Evolutionary conservation across 1,140 invertebrate genomes (phyloP).

Genomic region (Lucilia cuprina): DNA sequence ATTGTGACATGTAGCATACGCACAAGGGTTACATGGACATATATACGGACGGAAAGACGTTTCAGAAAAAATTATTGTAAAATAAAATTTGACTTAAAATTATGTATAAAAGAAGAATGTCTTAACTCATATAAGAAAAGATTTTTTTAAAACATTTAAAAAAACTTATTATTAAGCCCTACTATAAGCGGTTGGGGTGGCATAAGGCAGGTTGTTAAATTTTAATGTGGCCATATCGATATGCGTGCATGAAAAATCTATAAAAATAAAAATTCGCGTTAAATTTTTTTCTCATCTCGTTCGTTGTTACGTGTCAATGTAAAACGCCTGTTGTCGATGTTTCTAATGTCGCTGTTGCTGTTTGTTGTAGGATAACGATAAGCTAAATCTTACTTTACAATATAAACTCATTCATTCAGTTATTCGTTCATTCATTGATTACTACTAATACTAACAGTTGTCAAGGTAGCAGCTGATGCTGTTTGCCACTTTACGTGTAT

Average conservation of each 20-base stretch:
- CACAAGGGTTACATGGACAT: too few relatives aligned
- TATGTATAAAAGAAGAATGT: too few relatives aligned
- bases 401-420: background rate
- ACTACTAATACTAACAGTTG: constrained; percentile 14
- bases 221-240: constrained; percentile 60
- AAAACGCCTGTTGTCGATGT: background rate
- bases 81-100: too few relatives aligned
- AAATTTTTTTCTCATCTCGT: background rate
- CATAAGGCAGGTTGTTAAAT: constrained; percentile 50
- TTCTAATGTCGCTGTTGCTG: background rate
- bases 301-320: constrained; percentile 33
- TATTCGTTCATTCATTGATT: constrained; percentile 3
- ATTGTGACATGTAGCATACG: too few relatives aligned
- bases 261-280: constrained; percentile 47
- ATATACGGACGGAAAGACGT: too few relatives aligned
- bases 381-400: background rate
- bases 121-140: too few relatives aligned
- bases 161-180: too few relatives aligned
- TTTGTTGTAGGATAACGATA: background rate
- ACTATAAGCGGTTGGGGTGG: constrained; percentile 21
- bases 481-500: background rate
- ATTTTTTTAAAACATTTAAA: too few relatives aligned
- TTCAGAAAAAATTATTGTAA: too few relatives aligned
- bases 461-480: constrained; percentile 30
- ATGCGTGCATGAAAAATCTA: constrained; percentile 51